Evolutionary conservation across 1,140 invertebrate species (phyloP).

Genomic region (Drosophila varians): DNA sequence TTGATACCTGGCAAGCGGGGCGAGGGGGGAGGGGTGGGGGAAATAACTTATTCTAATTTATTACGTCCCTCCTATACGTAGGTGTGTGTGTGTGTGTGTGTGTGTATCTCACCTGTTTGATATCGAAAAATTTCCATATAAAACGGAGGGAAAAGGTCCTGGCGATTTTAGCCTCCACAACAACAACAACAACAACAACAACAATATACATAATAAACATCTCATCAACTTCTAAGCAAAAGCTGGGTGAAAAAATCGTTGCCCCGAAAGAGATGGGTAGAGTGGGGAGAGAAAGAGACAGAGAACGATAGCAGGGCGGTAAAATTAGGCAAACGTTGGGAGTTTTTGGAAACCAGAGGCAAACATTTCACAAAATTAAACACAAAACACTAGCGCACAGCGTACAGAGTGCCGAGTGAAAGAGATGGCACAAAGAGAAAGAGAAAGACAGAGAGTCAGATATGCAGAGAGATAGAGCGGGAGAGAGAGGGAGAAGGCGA

Average conservation of each 20-base stretch:
- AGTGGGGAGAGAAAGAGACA: slow-evolving; percentile 4
- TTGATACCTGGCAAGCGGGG: slow-evolving; percentile 23
- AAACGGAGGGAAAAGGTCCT: slow-evolving; percentile 32
- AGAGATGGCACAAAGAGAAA: slow-evolving; percentile 14
- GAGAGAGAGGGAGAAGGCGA: neutral
- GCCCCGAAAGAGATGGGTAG: neutral
- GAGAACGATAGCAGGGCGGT: neutral
- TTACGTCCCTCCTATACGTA: slow-evolving; percentile 12
- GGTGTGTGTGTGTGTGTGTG: neutral
- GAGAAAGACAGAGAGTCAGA: neutral
- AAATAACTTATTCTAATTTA: slow-evolving; percentile 69
- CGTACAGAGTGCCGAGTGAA: neutral
- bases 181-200: slow-evolving; percentile 5
- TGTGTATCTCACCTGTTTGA: slow-evolving; percentile 52
- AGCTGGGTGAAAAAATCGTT: slow-evolving; percentile 7
- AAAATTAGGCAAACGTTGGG: slow-evolving; percentile 63
- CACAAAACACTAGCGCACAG: slow-evolving; percentile 22
- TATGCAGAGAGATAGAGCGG: neutral
- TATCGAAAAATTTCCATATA: slow-evolving; percentile 63
- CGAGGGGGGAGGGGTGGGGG: neutral
- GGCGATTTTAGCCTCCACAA: slow-evolving; percentile 6
- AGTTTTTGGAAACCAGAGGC: slow-evolving; percentile 40
- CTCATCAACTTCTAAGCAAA: slow-evolving; percentile 57
- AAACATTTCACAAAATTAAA: slow-evolving; percentile 65
- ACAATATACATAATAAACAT: slow-evolving; percentile 71